phyloP scores from a whole-genome alignment of 2,797 vertebrate species.

The Poecilia gillii region DNA sequence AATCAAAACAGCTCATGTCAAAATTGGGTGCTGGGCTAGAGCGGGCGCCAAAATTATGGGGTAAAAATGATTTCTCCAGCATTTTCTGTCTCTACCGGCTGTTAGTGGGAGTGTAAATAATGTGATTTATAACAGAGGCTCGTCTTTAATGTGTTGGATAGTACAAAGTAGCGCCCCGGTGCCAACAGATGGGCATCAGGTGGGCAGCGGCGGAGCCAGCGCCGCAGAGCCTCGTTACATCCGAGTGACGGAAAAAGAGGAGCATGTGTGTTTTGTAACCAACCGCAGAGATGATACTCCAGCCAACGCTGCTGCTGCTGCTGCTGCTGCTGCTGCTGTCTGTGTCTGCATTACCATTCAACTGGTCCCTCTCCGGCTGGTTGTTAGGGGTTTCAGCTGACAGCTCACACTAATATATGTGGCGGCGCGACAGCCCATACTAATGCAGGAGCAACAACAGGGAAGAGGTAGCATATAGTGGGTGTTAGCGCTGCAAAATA shows the following conservation, averaged over 20 bases:
- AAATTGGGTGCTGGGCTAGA: too few relatives aligned
- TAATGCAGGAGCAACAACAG: conserved; percentile 58
- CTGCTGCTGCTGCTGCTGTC: conserved; percentile 49
- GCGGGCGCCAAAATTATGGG: too few relatives aligned
- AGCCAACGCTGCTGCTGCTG: conserved; percentile 50
- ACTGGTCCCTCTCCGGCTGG: conserved; percentile 53
- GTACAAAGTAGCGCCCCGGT: background rate
- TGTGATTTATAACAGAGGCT: too few relatives aligned
- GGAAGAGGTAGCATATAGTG: conserved; percentile 49
- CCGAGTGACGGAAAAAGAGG: conserved; percentile 45
- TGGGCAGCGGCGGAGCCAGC: conserved; percentile 24
- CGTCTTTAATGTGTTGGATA: too few relatives aligned
- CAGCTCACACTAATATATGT: conserved; percentile 71
- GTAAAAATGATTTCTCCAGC: too few relatives aligned
- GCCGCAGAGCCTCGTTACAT: conserved; percentile 59
- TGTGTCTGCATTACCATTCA: conserved; percentile 61
- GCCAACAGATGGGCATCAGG: conserved; percentile 62
- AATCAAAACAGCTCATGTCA: too few relatives aligned
- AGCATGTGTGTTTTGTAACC: conserved; percentile 53
- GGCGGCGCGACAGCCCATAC: conserved; percentile 62
- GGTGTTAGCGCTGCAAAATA: conserved; percentile 59
- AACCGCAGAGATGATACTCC: conserved; percentile 59
- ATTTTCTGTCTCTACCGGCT: background rate
- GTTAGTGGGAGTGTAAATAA: background rate
- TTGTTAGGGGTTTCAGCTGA: conserved; percentile 63